Base-by-base conservation (phyloP, 2,113 vertebrate genomes). In the Natator depressus region DNA sequence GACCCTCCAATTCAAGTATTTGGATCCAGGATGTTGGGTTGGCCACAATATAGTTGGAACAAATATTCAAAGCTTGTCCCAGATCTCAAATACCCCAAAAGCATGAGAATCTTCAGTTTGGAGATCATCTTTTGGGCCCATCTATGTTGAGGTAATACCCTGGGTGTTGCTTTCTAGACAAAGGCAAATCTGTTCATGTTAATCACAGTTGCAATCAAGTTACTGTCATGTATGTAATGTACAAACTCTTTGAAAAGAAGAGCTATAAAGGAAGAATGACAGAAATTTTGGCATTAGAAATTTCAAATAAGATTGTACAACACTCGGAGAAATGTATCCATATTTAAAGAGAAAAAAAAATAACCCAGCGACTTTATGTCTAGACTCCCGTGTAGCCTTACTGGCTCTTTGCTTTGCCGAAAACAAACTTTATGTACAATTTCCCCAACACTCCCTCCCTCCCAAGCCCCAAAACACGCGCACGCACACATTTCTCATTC, bases 1-100 rank as follows among this genome's bases (percentile, higher is more conserved):
- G 50, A 83, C 51, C 89, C 19, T 31, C 11, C 79, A 4, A 65
- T 51, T 90, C 93, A 85, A 91, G 95, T 91, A 89, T 92, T 94
- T 78, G 27, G 54, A 42, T 54, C 10, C 11, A 62, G 54, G 84
- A 35, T 8, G n/a, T 55, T 38, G 84, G 85, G 75, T 49, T 0
- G 1, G 80, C 35, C 84, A 55, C 22, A 38, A 69, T 38, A 80
- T 88, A 85, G 51, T 10, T 42, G 27, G 85, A 54, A 20, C 25
- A 54, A 84, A 55, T 8, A 3, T 31, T 3, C 1, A 59, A 89
- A 80, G 12, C 10, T 49, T 16, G 62, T 19, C 57, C 84, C 49
- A 27, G 90, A 46, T 10, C 72, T 87, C 46, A 24, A 46, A 46
- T 20, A 72, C 65, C 65, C 65, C 35, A n/a, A 92, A 80, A 38